phyloP scores from a whole-genome alignment of 2,888 invertebrate species.

The Ophioninae sp. region DNA sequence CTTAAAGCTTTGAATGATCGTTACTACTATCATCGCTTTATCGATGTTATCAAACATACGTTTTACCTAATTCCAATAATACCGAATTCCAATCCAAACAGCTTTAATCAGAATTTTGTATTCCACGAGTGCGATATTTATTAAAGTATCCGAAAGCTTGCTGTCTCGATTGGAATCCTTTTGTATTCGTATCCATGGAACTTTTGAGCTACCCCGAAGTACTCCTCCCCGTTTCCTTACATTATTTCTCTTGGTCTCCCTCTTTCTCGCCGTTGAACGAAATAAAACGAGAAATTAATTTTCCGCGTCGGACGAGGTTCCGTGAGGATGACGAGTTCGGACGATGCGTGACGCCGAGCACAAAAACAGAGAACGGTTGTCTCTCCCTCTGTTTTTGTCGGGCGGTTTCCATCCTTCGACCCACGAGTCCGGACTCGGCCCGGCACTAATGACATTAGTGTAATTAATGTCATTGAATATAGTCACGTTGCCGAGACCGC shows the following conservation, averaged over 20 bases:
- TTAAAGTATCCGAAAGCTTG: too few relatives aligned
- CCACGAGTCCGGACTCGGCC: slow-evolving; percentile 50
- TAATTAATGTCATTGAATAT: slow-evolving; percentile 77
- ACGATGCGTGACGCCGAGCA: slow-evolving; percentile 42
- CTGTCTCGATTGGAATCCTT: too few relatives aligned
- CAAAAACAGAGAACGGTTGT: slow-evolving; percentile 1
- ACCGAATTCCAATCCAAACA: too few relatives aligned
- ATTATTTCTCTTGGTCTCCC: too few relatives aligned
- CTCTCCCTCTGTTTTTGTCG: slow-evolving; percentile 14
- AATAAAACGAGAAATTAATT: slow-evolving; percentile 41
- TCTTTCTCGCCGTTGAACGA: not conserved
- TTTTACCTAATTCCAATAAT: too few relatives aligned
- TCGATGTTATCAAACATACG: too few relatives aligned
- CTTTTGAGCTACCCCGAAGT: too few relatives aligned
- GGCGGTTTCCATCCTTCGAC: not conserved
- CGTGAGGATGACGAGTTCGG: slow-evolving; percentile 45
- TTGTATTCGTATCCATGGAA: too few relatives aligned
- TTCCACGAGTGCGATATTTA: not conserved
- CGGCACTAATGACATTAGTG: slow-evolving; percentile 76
- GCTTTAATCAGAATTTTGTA: not conserved
- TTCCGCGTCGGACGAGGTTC: slow-evolving; percentile 29
- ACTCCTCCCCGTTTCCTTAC: too few relatives aligned
- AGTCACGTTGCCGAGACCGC: slow-evolving; percentile 66
- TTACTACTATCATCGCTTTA: too few relatives aligned
- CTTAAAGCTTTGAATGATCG: too few relatives aligned